A percentile compares a stretch with the other conserved stretches of the same genome.
phyloP scores from a whole-genome alignment of 2,888 invertebrate species.

The Lasioglossum lativentre region DNA sequence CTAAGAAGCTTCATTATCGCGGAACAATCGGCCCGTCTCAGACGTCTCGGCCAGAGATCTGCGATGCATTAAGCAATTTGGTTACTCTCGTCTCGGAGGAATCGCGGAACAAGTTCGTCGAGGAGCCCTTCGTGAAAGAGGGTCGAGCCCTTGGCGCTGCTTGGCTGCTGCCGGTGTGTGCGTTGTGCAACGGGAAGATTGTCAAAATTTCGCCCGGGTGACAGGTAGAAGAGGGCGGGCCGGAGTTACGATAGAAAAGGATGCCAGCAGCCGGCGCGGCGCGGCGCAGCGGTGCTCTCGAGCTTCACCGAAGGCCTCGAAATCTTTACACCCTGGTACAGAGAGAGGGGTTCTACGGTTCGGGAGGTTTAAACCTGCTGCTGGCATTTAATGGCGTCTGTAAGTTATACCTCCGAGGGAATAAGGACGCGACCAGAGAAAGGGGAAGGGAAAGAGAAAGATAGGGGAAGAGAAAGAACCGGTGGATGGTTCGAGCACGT shows the following conservation, averaged over 20 bases:
- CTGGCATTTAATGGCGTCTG: conserved; percentile 77
- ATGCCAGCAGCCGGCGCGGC: conserved; percentile 33
- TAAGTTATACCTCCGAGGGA: conserved; percentile 70
- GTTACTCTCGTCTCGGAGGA: conserved; percentile 59
- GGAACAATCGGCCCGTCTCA: conserved; percentile 56
- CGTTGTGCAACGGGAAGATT: conserved; percentile 47
- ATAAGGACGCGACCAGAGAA: conserved; percentile 24
- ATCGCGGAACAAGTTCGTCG: conserved; percentile 57
- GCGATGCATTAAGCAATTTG: conserved; percentile 68
- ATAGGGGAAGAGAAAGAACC: conserved; percentile 5
- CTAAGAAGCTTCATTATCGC: conserved; percentile 61
- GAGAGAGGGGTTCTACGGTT: conserved; percentile 59
- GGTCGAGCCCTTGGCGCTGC: conserved; percentile 8
- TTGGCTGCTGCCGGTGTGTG: conserved; percentile 1
- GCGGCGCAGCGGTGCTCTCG: conserved; percentile 28
- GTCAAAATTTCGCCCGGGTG: conserved; percentile 68
- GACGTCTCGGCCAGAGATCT: conserved; percentile 60
- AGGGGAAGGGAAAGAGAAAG: conserved; percentile 19
- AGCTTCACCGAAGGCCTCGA: conserved; percentile 56
- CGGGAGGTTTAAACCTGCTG: conserved; percentile 73
- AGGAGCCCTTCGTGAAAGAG: conserved; percentile 46
- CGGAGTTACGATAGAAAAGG: conserved; percentile 59
- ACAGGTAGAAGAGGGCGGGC: conserved; percentile 53
- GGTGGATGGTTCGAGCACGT: conserved; percentile 34
- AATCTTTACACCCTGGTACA: conserved; percentile 73